Percentiles rank a stretch among this genome's conserved stretches.
Evolutionary conservation across 2,113 vertebrate genomes (phyloP).

Genomic region (Microtus ochrogaster): DNA sequence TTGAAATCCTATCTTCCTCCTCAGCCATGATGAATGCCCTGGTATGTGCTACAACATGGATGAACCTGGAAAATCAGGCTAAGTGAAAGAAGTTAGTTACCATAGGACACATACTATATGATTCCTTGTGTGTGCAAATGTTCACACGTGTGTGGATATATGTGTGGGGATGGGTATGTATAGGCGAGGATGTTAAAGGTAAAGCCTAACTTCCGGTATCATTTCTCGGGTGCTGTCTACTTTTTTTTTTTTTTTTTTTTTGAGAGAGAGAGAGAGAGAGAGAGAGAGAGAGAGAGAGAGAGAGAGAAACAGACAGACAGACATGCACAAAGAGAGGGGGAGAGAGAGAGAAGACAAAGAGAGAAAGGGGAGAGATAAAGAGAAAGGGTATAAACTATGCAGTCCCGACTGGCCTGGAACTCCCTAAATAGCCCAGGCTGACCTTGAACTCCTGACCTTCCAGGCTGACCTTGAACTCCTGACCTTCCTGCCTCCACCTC

Average conservation of each 20-base stretch:
- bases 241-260: too few relatives aligned
- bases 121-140: not conserved
- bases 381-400: not conserved
- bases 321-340: not conserved
- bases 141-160: not conserved
- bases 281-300: not conserved
- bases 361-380: not conserved
- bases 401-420: not conserved
- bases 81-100: not conserved
- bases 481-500: not conserved
- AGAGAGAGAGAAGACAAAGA: not conserved
- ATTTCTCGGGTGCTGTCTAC: not conserved
- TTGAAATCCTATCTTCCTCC: too few relatives aligned
- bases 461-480: not conserved
- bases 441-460: not conserved
- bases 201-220: not conserved
- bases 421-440: not conserved
- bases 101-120: not conserved
- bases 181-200: not conserved
- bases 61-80: not conserved
- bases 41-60: not conserved
- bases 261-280: not conserved
- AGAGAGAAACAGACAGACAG: not conserved
- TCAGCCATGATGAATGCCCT: not conserved
- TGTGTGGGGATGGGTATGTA: not conserved